Evolutionary conservation across 2,113 vertebrate species (phyloP).

Genomic region (Barbus barbus): DNA sequence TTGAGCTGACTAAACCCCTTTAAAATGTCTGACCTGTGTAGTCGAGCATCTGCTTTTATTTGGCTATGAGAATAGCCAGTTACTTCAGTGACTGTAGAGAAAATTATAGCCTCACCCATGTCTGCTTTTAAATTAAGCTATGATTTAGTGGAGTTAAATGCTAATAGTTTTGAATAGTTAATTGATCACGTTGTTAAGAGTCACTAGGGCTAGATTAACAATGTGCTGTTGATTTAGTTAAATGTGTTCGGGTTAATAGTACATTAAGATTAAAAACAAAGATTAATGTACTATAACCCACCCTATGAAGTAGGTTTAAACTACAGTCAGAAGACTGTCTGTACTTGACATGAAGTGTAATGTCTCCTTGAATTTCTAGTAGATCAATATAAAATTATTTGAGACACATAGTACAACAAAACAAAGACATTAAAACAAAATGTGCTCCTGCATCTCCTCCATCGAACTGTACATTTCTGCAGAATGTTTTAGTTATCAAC

Average conservation of each 20-base stretch:
- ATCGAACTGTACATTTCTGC: background rate
- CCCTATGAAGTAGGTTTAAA: background rate
- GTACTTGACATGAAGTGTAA: background rate
- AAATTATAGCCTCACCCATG: conserved; percentile 1
- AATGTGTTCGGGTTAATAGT: background rate
- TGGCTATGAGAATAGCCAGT: background rate
- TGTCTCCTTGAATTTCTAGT: background rate
- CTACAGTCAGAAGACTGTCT: background rate
- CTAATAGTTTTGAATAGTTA: background rate
- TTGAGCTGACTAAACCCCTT: too few relatives aligned
- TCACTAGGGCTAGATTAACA: background rate
- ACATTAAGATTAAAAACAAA: background rate
- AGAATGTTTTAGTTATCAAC: background rate
- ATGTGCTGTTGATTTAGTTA: background rate
- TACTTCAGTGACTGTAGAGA: background rate
- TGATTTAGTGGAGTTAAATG: background rate
- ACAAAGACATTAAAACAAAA: background rate
- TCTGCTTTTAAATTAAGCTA: conserved; percentile 4
- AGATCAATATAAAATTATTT: background rate
- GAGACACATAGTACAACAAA: background rate
- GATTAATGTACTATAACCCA: background rate
- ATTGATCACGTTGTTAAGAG: background rate
- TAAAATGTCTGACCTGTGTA: too few relatives aligned
- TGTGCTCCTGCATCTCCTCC: background rate
- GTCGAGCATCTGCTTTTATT: background rate